phyloP scores from a whole-genome alignment of 1,140 invertebrate species.

The Drosophila pallidifrons region DNA sequence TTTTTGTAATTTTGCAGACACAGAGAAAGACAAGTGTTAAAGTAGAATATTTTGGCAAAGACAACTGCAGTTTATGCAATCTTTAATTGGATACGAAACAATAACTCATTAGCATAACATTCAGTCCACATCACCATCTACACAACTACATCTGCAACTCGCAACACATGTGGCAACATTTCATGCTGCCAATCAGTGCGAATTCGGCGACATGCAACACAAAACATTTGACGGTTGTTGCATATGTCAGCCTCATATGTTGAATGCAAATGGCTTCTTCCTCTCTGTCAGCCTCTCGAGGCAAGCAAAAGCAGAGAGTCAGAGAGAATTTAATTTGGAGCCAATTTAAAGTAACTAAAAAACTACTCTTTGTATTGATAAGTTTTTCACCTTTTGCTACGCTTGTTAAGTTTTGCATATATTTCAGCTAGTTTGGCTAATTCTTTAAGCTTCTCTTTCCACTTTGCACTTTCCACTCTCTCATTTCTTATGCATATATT shows the following conservation, averaged over 20 bases:
- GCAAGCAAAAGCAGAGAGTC: conserved; percentile 4
- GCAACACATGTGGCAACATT: conserved; percentile 71
- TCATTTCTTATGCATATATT: conserved; percentile 22
- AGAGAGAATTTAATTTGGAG: neutral
- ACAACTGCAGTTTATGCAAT: conserved; percentile 48
- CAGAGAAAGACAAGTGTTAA: conserved; percentile 4
- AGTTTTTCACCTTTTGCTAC: neutral
- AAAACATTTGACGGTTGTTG: conserved; percentile 78
- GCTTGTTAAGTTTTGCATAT: neutral
- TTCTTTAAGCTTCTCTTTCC: conserved; percentile 19
- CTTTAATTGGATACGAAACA: conserved; percentile 43
- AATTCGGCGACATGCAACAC: conserved; percentile 68
- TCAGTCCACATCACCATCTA: neutral
- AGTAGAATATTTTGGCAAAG: conserved; percentile 11
- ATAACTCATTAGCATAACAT: conserved; percentile 81
- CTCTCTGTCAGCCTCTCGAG: neutral
- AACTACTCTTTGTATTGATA: neutral
- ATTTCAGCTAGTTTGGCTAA: conserved; percentile 47
- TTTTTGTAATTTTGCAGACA: conserved; percentile 45
- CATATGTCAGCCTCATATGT: conserved; percentile 63
- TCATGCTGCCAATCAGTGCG: conserved; percentile 66
- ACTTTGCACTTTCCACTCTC: neutral
- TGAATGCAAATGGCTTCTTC: conserved; percentile 46
- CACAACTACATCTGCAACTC: conserved; percentile 2
- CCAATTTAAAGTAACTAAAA: neutral